Percentiles rank a stretch among this genome's conserved stretches.
Conservation (phyloP, 2,888 invertebrate genomes). For the Nysson spinosus region DNA sequence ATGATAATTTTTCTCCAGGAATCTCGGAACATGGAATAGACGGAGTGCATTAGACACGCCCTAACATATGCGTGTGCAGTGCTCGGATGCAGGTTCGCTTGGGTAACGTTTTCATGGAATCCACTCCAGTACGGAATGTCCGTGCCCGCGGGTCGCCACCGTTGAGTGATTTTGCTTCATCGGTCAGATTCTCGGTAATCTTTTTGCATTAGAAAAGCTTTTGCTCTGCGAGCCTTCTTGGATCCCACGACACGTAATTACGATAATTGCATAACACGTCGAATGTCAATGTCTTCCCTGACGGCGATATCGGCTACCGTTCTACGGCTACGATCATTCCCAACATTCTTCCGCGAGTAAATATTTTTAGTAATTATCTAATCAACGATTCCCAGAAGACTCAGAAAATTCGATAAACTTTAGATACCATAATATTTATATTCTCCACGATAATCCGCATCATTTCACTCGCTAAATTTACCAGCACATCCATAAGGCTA, state of each 20-base stretch:
- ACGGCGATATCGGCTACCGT: conserved; percentile 16
- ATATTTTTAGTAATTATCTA: conserved; percentile 26
- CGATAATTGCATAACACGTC: conserved; percentile 20
- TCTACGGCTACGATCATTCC: neutral
- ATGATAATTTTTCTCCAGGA: conserved; percentile 35
- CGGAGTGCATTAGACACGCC: conserved; percentile 36
- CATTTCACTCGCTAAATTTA: no score
- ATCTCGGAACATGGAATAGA: conserved; percentile 29
- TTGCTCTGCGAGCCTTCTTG: neutral
- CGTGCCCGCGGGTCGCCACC: conserved; percentile 39
- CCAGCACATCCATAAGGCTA: no score
- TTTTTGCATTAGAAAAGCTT: neutral
- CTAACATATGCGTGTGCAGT: conserved; percentile 35
- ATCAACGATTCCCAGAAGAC: no score
- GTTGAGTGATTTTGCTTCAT: conserved; percentile 39
- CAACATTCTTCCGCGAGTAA: conserved; percentile 21
- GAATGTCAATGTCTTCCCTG: conserved; percentile 39
- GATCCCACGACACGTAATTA: conserved; percentile 5
- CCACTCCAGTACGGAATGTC: conserved; percentile 30
- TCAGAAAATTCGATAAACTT: no score
- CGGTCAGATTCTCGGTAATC: conserved; percentile 26
- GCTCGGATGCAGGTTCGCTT: conserved; percentile 23
- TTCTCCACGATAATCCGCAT: no score
- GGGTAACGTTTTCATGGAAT: conserved; percentile 35
- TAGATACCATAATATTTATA: no score